A percentile compares a stretch with the other conserved stretches of the same genome.
Evolutionary conservation across 1,140 invertebrate genomes (phyloP).

Genomic region (Physella acuta): DNA sequence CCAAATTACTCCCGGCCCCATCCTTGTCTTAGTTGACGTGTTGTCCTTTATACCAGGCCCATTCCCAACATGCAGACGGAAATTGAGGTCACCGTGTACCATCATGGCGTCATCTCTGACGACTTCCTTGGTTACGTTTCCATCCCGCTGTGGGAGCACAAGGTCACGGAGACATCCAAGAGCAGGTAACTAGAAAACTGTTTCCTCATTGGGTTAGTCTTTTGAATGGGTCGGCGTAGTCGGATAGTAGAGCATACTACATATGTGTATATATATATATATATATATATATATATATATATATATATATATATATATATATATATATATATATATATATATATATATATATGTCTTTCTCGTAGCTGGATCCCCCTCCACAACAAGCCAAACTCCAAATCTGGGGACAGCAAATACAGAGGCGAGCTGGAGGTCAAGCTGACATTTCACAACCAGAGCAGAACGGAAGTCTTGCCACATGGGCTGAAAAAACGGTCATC

Average conservation of each 20-base stretch:
- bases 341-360: too few species aligned
- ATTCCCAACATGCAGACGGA: conserved; percentile 89
- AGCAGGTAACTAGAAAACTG: conserved; percentile 72
- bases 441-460: conserved; percentile 78
- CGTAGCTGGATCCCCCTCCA: conserved; percentile 67
- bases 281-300: too few species aligned
- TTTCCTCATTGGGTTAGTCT: too few species aligned
- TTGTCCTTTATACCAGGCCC: too few species aligned
- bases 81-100: conserved; percentile 80
- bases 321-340: too few species aligned
- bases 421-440: conserved; percentile 89
- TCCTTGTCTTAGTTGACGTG: too few species aligned
- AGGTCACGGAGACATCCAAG: conserved; percentile 84
- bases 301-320: too few species aligned
- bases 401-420: conserved; percentile 78
- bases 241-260: too few species aligned
- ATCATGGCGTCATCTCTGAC: conserved; percentile 87
- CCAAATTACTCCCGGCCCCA: too few species aligned
- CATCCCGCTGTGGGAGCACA: conserved; percentile 82
- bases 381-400: conserved; percentile 66
- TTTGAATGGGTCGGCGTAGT: too few species aligned
- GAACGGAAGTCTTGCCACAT: conserved; percentile 30
- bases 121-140: conserved; percentile 85
- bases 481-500: conserved; percentile 33
- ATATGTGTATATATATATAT: too few species aligned